Percentiles rank a stretch among this genome's conserved stretches.
phyloP scores from a whole-genome alignment of 1,140 invertebrate species.

The Tetramorium alpestre region DNA sequence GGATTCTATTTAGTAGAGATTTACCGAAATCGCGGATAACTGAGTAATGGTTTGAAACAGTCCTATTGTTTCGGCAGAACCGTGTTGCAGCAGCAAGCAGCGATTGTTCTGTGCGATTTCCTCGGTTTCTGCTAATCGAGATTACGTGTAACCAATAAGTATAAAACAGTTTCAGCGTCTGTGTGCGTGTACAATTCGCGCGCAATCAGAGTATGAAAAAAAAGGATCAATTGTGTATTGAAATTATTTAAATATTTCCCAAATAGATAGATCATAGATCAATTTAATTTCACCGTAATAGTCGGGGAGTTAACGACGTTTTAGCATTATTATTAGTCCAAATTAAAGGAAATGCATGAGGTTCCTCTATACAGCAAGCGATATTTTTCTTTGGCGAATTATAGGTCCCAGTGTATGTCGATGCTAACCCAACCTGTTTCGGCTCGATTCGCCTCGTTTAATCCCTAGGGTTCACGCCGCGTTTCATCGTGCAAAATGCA shows the following conservation, averaged over 20 bases:
- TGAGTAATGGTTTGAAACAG: constrained; percentile 56
- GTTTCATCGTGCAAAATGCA: constrained; percentile 51
- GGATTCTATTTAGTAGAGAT: constrained; percentile 57
- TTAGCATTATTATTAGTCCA: background rate
- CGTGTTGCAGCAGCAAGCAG: constrained; percentile 18
- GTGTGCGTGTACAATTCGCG: background rate
- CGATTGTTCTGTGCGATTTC: constrained; percentile 54
- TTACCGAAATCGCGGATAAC: constrained; percentile 57
- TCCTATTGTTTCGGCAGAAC: constrained; percentile 43
- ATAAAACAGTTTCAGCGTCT: constrained; percentile 10
- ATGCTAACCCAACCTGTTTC: background rate
- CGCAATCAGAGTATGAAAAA: background rate
- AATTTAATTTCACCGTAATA: background rate
- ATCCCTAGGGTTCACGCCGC: constrained; percentile 4
- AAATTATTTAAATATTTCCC: background rate
- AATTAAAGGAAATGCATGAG: background rate
- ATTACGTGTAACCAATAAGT: constrained; percentile 53
- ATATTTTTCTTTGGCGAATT: constrained; percentile 30
- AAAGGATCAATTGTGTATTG: background rate
- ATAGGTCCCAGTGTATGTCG: background rate
- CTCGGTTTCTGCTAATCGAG: constrained; percentile 55
- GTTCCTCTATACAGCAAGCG: background rate
- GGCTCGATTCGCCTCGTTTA: constrained; percentile 32
- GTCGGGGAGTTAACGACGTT: background rate
- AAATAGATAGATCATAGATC: background rate